Base-by-base conservation (phyloP, 2,797 vertebrate species). In the Xiphophorus birchmanni region DNA sequence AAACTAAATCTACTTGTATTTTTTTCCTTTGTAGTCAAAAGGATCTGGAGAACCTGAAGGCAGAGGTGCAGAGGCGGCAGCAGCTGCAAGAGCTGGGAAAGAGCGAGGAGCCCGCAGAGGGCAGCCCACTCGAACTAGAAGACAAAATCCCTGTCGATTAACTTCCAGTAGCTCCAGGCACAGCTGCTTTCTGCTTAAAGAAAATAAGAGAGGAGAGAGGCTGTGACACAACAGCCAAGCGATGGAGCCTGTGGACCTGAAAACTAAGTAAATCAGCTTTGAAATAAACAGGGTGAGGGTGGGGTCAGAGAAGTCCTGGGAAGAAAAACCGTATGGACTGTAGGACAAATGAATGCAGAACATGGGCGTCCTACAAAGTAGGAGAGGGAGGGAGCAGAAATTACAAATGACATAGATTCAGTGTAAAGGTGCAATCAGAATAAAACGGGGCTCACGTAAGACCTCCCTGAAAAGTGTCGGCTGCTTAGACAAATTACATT, bases 21-120 rank as follows among this genome's bases (percentile, higher is more conserved):
- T 3, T 4, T 54, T 74, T 44, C 4, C 6, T 37, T 86, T 81
- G 63, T 84, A 99, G 99, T 95, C 98, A 98, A 96, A 99, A 99
- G 93, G 98, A 99, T 93, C 93, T 99, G 95, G 98, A 99, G 94
- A 99, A 97, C 91, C 96, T 99, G 90, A 99, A 99, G 91, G 98
- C 98, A 0, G 99, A 99, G 91, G 98, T 99, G 76, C 98, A 99
- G 82, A 96, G 98, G 84, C 96, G 98, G 74, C 98, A 99, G 90
- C 97, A 97, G 89, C 96, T 99, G 81, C 98, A 99, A 75, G 98
- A 98, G 83, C 94, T 96, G 76, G 94, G 96, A 80, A 98, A 94
- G 87, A 94, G 74, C 26, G 93, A 95, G 9, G 97, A 97, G 76
- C 90, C 87, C 37, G 73, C 75, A 6, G 95, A 95, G 42, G 91